phyloP scores from a whole-genome alignment of 2,113 vertebrate genomes.

The Climacteris rufus region DNA sequence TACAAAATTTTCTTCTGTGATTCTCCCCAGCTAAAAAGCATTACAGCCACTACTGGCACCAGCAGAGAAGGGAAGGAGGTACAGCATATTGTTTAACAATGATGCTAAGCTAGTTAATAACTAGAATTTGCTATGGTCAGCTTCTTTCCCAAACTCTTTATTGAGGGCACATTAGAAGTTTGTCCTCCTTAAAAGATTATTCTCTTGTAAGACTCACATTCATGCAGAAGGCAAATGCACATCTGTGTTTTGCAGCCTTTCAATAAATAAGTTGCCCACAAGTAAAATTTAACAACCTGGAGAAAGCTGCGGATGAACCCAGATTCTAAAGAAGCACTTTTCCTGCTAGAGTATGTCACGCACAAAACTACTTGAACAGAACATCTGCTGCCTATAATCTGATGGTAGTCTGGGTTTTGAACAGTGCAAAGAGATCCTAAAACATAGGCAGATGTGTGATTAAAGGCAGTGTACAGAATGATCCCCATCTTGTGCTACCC shows the following conservation, averaged over 20 bases:
- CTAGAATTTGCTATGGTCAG: background rate
- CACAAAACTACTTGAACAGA: background rate
- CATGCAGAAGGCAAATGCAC: background rate
- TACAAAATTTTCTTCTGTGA: background rate
- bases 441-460: conserved; percentile 19
- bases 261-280: background rate
- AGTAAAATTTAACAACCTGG: background rate
- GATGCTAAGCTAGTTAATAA: background rate
- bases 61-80: background rate
- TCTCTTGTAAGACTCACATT: background rate
- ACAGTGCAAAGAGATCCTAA: background rate
- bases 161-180: background rate
- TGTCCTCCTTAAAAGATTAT: background rate
- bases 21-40: background rate
- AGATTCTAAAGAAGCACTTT: background rate
- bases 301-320: background rate
- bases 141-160: background rate
- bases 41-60: background rate
- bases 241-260: background rate
- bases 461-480: background rate
- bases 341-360: background rate
- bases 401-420: background rate
- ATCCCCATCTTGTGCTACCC: background rate
- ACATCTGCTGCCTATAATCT: conserved; percentile 21
- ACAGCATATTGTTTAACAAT: background rate